Evolutionary conservation across 2,113 vertebrate genomes (phyloP).

Genomic region (Pedionomus torquatus): DNA sequence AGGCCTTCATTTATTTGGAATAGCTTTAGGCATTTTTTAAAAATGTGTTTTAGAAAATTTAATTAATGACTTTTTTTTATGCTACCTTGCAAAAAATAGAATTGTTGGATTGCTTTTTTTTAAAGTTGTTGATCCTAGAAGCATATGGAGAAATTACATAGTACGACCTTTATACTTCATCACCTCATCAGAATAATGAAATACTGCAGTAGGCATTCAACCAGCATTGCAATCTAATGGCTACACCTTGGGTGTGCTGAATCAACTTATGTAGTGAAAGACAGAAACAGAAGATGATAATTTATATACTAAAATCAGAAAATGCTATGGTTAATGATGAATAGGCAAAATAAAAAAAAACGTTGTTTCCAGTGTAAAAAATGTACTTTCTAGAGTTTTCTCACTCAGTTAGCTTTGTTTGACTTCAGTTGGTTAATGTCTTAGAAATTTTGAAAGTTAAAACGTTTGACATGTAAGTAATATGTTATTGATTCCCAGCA

Average conservation of each 20-base stretch:
- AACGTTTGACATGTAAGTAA: neutral
- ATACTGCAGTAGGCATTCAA: slow-evolving; percentile 21
- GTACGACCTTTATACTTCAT: slow-evolving; percentile 42
- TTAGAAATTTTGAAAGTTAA: neutral
- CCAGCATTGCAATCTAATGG: slow-evolving; percentile 30
- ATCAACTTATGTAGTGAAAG: slow-evolving; percentile 23
- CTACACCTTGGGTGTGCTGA: slow-evolving; percentile 32
- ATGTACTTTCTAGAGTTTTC: neutral
- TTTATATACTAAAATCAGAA: slow-evolving; percentile 21
- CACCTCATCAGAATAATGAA: slow-evolving; percentile 53
- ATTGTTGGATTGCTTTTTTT: slow-evolving; percentile 16
- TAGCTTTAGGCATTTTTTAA: neutral
- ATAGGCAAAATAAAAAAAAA: slow-evolving; percentile 33
- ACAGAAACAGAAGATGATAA: slow-evolving; percentile 24
- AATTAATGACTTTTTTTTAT: slow-evolving; percentile 23
- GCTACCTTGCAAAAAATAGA: neutral
- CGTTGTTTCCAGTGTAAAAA: slow-evolving; percentile 16
- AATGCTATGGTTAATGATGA: slow-evolving; percentile 3
- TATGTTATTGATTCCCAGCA: neutral
- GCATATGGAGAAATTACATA: slow-evolving; percentile 47
- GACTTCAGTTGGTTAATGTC: neutral
- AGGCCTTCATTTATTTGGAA: neutral
- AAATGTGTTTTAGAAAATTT: neutral
- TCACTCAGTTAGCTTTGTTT: neutral
- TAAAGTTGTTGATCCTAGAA: slow-evolving; percentile 48